Evolutionary conservation across 2,888 invertebrate species (phyloP), one percentile per base, ranked within the genome.

Genomic region (Lepidocyrtinus sp.): DNA sequence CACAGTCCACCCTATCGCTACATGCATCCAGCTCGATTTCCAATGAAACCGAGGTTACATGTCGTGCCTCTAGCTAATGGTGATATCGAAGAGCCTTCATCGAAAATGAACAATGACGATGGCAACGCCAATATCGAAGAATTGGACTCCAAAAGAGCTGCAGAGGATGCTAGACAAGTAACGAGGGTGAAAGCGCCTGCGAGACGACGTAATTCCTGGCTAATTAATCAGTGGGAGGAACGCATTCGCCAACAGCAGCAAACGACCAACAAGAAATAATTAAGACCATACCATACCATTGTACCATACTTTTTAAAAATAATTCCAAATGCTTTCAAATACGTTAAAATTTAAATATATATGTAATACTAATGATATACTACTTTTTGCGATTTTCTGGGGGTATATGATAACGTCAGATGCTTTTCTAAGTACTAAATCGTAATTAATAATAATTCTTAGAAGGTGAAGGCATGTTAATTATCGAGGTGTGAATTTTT

Each of bases 181-280:
- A 68, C 72, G 9, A 62, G 72, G 22, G 64, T 69, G 1, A 79
- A 69, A 45, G 73, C 76, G 5, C 80, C 82, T 2, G 76, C 83
- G 15, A 73, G 84, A 68, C 72, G 84, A 68, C 70, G 83, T n/a
- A 79, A 84, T 50, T 84, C 84, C 22, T 74, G 81, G 50, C 65
- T 84, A 24, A 84, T 84, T 61, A 84, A 75, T 59, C 84, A 83
- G 69, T 84, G 84, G 84, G 84, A 84, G 45, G 84, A 84, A 62
- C 79, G 83, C 46, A 84, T 84, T 55, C 83, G 83, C 22, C 82
- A 84, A 27, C 82, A 84, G 26, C 82, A 84, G 59, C 75, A 82
- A 46, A 68, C 74, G 27, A 82, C 77, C 25, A 81, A 26, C 69
- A 78, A 80, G 68, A 82, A 82, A 45, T 81, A 75, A 69, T 46